A percentile compares a stretch with the other conserved stretches of the same genome.
phyloP scores from a whole-genome alignment of 2,113 vertebrate species.

The Nycticorax nycticorax region DNA sequence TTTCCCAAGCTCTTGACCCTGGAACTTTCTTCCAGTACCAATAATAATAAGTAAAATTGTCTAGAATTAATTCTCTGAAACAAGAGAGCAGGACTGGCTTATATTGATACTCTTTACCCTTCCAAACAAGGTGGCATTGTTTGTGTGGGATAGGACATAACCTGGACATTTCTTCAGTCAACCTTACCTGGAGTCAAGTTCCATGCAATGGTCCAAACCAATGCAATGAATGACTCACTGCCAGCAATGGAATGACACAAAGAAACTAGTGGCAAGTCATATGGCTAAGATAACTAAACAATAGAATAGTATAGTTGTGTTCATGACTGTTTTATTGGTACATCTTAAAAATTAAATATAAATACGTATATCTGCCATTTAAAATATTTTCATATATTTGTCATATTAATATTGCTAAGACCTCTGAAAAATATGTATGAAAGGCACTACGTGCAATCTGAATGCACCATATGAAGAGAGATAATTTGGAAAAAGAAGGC shows the following conservation, averaged over 20 bases:
- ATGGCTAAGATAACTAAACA: not conserved
- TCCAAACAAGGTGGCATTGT: not conserved
- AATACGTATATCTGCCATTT: not conserved
- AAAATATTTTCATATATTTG: not conserved
- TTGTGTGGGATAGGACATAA: not conserved
- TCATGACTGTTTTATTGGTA: not conserved
- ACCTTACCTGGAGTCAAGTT: not conserved
- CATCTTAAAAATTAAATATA: not conserved
- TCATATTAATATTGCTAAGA: not conserved
- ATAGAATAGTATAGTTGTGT: not conserved
- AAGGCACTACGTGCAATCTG: not conserved
- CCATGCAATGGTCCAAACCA: not conserved
- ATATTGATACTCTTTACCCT: not conserved
- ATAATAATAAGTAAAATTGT: not conserved
- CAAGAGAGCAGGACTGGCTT: not conserved
- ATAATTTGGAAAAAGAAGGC: not conserved
- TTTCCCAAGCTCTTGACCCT: not conserved
- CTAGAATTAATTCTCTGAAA: not conserved
- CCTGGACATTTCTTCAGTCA: not conserved
- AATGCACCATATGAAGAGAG: not conserved
- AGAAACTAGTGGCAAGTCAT: not conserved
- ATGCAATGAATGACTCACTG: not conserved
- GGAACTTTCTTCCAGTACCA: not conserved
- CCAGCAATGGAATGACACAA: not conserved
- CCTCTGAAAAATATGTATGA: not conserved